These are phyloP conservation scores for Myrmecophaga tridactyla DNA, from an alignment of 2,113 vertebrate genomes.

Conservation along the genomic window DNA sequence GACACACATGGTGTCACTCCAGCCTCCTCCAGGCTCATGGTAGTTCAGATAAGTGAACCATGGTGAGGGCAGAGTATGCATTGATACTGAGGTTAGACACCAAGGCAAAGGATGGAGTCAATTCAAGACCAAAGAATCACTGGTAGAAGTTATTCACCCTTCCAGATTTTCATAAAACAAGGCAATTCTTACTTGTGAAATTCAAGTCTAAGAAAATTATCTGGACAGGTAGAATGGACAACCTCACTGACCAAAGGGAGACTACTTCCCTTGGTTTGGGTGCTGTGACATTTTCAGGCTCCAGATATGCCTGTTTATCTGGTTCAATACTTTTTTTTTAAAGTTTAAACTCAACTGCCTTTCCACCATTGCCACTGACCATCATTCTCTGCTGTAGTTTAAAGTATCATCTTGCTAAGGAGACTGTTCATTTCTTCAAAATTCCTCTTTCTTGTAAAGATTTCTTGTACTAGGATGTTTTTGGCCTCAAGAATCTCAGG, in stretches of 20 bases:
- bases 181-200: background rate
- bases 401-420: background rate
- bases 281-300: background rate
- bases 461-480: background rate
- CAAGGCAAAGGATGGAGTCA: background rate
- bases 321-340: background rate
- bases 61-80: background rate
- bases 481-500: background rate
- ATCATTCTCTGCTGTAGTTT: background rate
- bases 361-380: background rate
- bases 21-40: background rate
- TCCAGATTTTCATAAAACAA: slow-evolving; percentile 17
- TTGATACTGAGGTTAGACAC: background rate
- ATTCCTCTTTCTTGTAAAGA: slow-evolving; percentile 22
- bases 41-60: background rate
- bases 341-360: background rate
- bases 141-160: background rate
- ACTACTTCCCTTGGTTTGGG: background rate
- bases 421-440: background rate
- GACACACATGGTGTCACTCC: background rate
- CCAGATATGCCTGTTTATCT: background rate
- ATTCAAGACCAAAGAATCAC: background rate
- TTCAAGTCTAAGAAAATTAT: slow-evolving; percentile 23
- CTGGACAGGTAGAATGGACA: background rate
- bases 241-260: background rate